Conservation (phyloP, 2,113 vertebrate species). For the Limanda limanda region DNA sequence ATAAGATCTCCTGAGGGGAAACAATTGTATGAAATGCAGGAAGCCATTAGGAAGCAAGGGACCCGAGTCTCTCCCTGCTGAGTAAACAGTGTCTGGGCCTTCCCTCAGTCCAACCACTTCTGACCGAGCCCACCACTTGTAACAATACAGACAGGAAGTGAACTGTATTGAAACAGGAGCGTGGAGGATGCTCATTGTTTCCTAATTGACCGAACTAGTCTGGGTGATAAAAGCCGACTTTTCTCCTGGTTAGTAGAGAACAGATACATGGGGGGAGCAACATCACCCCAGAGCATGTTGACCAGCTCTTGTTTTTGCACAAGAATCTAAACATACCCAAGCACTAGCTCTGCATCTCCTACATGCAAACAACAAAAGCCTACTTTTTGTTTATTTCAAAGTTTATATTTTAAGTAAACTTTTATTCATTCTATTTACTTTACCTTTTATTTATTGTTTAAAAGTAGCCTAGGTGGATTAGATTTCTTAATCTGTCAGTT, state of each 20-base stretch:
- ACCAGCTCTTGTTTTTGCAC: too few species aligned
- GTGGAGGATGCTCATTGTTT: constrained; percentile 65
- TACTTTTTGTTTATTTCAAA: too few species aligned
- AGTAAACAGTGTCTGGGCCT: constrained; percentile 77
- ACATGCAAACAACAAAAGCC: too few species aligned
- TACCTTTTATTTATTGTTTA: too few species aligned
- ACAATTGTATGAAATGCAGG: constrained; percentile 84
- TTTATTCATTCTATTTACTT: too few species aligned
- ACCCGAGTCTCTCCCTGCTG: constrained; percentile 74
- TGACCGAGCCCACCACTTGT: constrained; percentile 69
- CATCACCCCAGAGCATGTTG: too few species aligned
- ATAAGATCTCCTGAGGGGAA: constrained; percentile 84
- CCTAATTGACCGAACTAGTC: constrained; percentile 64
- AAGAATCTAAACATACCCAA: too few species aligned
- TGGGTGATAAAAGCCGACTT: constrained; percentile 52
- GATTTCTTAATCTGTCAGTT: too few species aligned
- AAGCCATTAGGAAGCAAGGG: constrained; percentile 83
- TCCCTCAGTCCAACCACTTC: constrained; percentile 51
- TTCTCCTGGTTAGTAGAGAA: constrained; percentile 34
- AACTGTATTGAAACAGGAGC: constrained; percentile 63
- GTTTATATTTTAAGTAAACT: too few species aligned
- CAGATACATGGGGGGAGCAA: too few species aligned
- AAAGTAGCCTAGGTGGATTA: too few species aligned
- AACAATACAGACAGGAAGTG: constrained; percentile 79
- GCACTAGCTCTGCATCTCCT: too few species aligned